phyloP scores from a whole-genome alignment of 2,113 vertebrate species.

The Dipodomys stephensi region DNA sequence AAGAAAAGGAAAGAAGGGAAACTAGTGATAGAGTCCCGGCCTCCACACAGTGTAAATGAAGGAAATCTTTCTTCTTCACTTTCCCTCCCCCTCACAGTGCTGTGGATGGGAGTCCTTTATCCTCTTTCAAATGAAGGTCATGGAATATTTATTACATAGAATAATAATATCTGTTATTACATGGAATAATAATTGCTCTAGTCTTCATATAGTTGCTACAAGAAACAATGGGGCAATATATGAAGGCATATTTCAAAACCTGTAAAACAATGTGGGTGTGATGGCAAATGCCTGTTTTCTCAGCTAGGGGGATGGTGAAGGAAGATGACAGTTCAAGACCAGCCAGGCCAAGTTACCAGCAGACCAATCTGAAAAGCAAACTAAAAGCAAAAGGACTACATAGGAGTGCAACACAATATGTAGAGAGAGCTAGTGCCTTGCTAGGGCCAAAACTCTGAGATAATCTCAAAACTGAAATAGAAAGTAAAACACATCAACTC shows the following conservation, averaged over 20 bases:
- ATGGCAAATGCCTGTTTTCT: no score
- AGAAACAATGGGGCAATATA: not conserved
- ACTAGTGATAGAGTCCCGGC: not conserved
- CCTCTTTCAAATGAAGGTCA: not conserved
- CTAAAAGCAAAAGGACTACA: no score
- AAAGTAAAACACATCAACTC: no score
- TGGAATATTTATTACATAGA: not conserved
- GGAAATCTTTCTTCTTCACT: no score
- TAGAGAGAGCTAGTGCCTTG: no score
- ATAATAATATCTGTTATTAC: not conserved
- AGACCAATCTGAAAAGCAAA: no score
- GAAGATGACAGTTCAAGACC: no score
- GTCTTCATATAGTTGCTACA: not conserved
- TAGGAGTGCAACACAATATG: no score
- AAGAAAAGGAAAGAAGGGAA: not conserved
- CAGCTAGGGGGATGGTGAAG: no score
- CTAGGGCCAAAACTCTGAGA: no score
- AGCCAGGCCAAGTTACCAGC: no score
- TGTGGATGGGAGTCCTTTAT: not conserved
- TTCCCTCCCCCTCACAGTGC: not conserved
- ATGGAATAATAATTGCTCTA: not conserved
- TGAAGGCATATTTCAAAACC: not conserved
- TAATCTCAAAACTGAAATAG: no score
- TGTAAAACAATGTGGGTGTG: not conserved
- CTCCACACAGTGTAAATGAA: not conserved